Base-by-base conservation (phyloP, 2,888 invertebrate genomes). In the Megamerina dolium region DNA sequence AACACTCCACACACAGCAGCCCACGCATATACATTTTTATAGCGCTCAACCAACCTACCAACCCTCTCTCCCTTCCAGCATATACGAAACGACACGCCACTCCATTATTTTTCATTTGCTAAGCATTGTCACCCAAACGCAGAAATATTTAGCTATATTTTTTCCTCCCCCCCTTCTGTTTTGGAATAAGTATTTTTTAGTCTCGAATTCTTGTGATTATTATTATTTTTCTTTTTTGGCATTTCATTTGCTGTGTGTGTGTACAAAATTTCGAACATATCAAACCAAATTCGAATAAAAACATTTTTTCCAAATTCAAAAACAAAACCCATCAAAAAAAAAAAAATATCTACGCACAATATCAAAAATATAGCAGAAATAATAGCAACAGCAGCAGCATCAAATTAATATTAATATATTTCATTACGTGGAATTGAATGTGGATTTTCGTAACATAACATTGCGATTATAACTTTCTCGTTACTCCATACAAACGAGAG, bases 211-310 rank as follows among this genome's bases (percentile, higher is more conserved):
- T n/a, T n/a, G n/a, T n/a, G n/a, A n/a, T n/a, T n/a, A n/a, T n/a
- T n/a, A n/a, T n/a, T n/a, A n/a, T n/a, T n/a, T n/a, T n/a, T n/a
- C n/a, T n/a, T n/a, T n/a, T n/a, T n/a, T n/a, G n/a, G n/a, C n/a
- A n/a, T 45, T 41, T 43, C 26, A 26, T 37, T 19, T 20, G 45
- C 53, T 54, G 52, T 46, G 51, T 47, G 51, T 49, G 53, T 48
- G 51, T 51, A 49, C 49, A 37, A 51, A 48, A 51, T 54, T 50
- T 33, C 14, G 18, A 29, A 44, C 34, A 41, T n/a, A 36, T 19
- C 21, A 26, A 48, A 41, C 27, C 26, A 31, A 42, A 35, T 21
- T 40, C 29, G 37, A 35, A 23, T 23, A 35, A 20, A 34, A 37
- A 35, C 31, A 29, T 34, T 27, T 33, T 21, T n/a, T n/a, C 13